Percentiles rank a stretch among this genome's conserved stretches.
Evolutionary conservation across 2,797 vertebrate genomes (phyloP).

Genomic region (Hyperoplus lanceolatus): DNA sequence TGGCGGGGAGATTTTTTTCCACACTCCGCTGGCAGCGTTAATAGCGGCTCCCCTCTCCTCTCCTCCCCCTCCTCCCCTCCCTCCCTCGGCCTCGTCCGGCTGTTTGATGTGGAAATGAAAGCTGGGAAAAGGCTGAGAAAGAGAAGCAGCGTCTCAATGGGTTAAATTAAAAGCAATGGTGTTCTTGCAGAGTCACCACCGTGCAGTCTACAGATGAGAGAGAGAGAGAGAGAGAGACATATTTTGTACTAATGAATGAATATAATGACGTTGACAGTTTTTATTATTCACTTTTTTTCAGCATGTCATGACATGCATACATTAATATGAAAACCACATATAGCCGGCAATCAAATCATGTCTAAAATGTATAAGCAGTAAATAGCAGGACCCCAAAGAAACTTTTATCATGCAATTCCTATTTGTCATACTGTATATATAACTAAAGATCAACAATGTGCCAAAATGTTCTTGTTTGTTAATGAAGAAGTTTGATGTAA

Average conservation of each 20-base stretch:
- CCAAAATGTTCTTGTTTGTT: neutral
- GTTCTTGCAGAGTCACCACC: constrained; percentile 80
- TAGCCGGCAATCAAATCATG: neutral
- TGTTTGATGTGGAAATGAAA: constrained; percentile 91
- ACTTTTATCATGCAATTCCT: neutral
- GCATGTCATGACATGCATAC: neutral
- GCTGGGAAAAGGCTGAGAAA: constrained; percentile 71
- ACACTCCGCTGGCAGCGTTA: constrained; percentile 88
- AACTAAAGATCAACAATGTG: neutral
- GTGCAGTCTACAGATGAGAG: constrained; percentile 63
- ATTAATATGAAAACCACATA: neutral
- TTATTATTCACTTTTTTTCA: neutral
- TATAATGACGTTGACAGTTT: neutral
- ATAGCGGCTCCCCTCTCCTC: constrained; percentile 77
- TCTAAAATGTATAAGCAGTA: neutral
- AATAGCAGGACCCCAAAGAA: neutral
- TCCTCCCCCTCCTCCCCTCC: neutral
- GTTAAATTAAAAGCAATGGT: constrained; percentile 85
- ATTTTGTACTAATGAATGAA: neutral
- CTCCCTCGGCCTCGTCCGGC: constrained; percentile 57
- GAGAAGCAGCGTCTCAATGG: constrained; percentile 76
- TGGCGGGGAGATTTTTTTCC: constrained; percentile 87
- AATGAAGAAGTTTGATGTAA: neutral
- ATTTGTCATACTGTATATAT: neutral
- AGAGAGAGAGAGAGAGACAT: neutral